phyloP scores from a whole-genome alignment of 2,797 vertebrate genomes.

The Melanotaenia parkinsoni region DNA sequence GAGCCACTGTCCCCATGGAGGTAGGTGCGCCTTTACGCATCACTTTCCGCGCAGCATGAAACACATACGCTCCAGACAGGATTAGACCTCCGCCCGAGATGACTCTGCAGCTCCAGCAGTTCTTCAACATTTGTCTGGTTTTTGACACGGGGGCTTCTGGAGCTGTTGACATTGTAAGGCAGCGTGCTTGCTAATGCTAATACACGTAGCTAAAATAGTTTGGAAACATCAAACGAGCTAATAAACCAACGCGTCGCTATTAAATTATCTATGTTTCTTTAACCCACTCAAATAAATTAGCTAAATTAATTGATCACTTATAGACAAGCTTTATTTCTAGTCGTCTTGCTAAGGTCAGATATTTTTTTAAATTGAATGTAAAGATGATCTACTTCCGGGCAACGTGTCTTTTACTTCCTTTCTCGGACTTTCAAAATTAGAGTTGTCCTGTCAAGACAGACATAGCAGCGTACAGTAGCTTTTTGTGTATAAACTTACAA shows the following conservation, averaged over 20 bases:
- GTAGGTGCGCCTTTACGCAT: constrained; percentile 48
- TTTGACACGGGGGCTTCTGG: neutral
- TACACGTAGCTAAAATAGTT: too few relatives aligned
- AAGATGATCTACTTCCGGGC: constrained; percentile 41
- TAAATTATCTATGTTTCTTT: neutral
- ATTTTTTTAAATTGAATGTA: neutral
- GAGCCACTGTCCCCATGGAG: constrained; percentile 61
- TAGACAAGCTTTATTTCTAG: accelerated
- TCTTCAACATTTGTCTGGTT: constrained; percentile 12
- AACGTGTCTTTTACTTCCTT: neutral
- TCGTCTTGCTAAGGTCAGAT: neutral
- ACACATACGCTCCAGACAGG: constrained; percentile 72
- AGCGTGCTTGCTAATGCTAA: constrained; percentile 13
- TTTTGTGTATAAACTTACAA: neutral
- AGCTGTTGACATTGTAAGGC: constrained; percentile 7
- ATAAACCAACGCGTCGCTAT: neutral
- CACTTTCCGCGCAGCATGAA: constrained; percentile 49
- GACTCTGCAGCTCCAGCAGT: constrained; percentile 78
- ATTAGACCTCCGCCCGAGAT: constrained; percentile 74
- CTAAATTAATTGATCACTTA: accelerated
- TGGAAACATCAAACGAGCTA: too few relatives aligned
- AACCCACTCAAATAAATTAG: accelerated
- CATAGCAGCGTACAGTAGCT: neutral
- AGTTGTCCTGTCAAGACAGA: neutral
- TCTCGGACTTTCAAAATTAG: constrained; percentile 55